Evolutionary conservation across 2,888 invertebrate genomes (phyloP).

Genomic region (Dicycla oo): DNA sequence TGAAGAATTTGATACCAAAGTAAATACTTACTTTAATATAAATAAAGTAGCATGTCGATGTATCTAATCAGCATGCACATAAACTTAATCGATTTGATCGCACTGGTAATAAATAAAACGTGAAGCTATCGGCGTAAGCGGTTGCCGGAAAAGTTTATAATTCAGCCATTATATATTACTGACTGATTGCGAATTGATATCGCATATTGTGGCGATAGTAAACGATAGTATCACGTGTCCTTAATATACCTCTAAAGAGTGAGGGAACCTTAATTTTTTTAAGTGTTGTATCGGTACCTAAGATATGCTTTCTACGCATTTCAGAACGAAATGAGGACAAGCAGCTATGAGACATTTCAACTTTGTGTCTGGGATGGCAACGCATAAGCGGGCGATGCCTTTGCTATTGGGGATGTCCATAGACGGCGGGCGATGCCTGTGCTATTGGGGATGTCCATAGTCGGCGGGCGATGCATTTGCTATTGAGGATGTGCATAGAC

Average conservation of each 20-base stretch:
- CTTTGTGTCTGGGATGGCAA: background rate
- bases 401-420: background rate
- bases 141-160: slow-evolving; percentile 40
- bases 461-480: background rate
- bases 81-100: slow-evolving; percentile 19
- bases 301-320: background rate
- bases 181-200: slow-evolving; percentile 37
- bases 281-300: background rate
- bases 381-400: background rate
- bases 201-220: slow-evolving; percentile 8
- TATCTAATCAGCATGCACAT: background rate
- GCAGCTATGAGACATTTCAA: background rate
- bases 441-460: too few relatives aligned
- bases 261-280: background rate
- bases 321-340: background rate
- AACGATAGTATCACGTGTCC: slow-evolving; percentile 14
- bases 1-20: background rate
- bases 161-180: slow-evolving; percentile 52
- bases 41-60: background rate
- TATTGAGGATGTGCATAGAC: background rate
- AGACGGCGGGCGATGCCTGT: too few relatives aligned
- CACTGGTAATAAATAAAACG: slow-evolving; percentile 35
- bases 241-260: slow-evolving; percentile 3
- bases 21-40: too few relatives aligned
- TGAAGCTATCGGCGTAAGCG: slow-evolving; percentile 24